A percentile compares a stretch with the other conserved stretches of the same genome.
These are phyloP conservation scores for Acanthisitta chloris DNA, from an alignment of 2,113 vertebrate species.

Conservation along the genomic window DNA sequence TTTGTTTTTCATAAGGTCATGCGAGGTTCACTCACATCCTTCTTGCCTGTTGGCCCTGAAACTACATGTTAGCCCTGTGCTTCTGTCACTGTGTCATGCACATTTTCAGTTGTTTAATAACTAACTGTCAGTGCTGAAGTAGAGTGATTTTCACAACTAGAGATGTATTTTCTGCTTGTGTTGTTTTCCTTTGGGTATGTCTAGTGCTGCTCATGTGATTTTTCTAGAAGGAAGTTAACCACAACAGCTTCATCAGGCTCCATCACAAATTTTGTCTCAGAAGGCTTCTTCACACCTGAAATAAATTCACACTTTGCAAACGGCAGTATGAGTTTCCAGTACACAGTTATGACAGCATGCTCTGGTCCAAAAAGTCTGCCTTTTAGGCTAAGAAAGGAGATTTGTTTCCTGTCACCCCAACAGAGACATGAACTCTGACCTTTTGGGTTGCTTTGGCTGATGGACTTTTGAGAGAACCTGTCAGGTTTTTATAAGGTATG, in stretches of 20 bases:
- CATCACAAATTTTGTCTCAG: neutral
- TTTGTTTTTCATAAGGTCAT: neutral
- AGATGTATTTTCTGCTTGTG: neutral
- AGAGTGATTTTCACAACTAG: neutral
- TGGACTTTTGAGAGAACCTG: neutral
- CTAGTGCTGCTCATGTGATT: neutral
- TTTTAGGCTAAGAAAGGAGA: neutral
- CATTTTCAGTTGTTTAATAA: neutral
- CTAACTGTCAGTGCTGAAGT: neutral
- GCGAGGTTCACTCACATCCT: constrained; percentile 14
- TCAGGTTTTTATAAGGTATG: neutral
- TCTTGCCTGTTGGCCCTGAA: neutral
- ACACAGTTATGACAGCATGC: neutral
- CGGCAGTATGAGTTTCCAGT: neutral
- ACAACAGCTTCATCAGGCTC: neutral
- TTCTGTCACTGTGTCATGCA: neutral
- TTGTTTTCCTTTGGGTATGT: neutral
- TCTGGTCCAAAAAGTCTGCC: neutral
- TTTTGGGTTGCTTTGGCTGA: neutral
- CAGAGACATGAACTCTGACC: neutral
- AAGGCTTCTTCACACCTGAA: neutral
- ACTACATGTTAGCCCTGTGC: neutral
- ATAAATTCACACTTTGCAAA: neutral
- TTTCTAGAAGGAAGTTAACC: neutral
- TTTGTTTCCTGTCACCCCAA: neutral